A percentile compares a stretch with the other conserved stretches of the same genome.
These are phyloP conservation scores for Corbicula japonica DNA, from an alignment of 2,888 invertebrate species.

Conservation along the genomic window DNA sequence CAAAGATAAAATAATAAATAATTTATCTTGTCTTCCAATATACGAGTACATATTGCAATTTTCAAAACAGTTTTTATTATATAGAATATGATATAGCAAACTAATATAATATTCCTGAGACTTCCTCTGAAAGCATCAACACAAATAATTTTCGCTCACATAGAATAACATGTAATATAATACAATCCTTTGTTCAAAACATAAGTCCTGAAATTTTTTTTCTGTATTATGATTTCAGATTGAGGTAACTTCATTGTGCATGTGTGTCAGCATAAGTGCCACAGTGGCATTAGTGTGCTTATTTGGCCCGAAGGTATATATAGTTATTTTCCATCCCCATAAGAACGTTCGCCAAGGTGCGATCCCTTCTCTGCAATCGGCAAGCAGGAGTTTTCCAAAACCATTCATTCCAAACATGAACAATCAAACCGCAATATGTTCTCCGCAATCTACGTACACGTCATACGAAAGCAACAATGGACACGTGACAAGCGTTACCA, in stretches of 20 bases:
- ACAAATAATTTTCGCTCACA: too few species aligned
- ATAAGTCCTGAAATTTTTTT: too few species aligned
- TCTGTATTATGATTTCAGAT: constrained; percentile 88
- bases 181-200: too few species aligned
- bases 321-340: constrained; percentile 91
- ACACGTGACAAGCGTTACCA: constrained; percentile 52
- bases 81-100: too few species aligned
- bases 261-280: constrained; percentile 91
- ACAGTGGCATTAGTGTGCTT: constrained; percentile 91
- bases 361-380: constrained; percentile 75
- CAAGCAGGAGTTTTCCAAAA: constrained; percentile 63
- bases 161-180: too few species aligned
- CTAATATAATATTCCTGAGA: too few species aligned
- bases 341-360: constrained; percentile 90
- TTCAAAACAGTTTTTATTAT: too few species aligned
- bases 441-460: constrained; percentile 41
- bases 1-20: too few species aligned
- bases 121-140: too few species aligned
- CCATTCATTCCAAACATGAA: constrained; percentile 61
- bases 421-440: constrained; percentile 40
- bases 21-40: too few species aligned
- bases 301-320: constrained; percentile 91
- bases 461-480: constrained; percentile 70
- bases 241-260: constrained; percentile 91
- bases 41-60: too few species aligned